Conservation (phyloP, 2,888 invertebrate species). For the Synergus itoensis region DNA sequence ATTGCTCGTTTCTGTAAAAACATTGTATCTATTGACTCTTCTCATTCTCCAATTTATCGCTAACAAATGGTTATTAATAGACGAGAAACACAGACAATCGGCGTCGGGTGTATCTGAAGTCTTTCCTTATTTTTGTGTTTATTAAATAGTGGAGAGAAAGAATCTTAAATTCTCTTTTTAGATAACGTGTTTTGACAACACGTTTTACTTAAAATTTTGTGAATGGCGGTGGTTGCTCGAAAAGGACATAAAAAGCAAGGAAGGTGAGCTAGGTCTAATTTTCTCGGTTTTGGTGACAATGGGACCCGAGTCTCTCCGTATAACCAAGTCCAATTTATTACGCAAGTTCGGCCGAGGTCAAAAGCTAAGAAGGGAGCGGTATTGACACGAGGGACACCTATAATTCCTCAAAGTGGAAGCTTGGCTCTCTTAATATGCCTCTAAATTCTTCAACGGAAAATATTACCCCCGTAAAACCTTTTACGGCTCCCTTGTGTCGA, state of each 20-base stretch:
- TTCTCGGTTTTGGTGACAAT: slow-evolving; percentile 31
- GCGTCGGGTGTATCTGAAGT: background rate
- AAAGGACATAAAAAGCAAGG: background rate
- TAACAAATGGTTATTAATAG: background rate
- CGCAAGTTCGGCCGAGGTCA: slow-evolving; percentile 16
- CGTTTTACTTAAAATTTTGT: background rate
- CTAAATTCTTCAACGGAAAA: slow-evolving; percentile 20
- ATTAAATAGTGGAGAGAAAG: background rate
- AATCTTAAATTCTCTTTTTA: background rate
- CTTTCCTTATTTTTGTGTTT: background rate
- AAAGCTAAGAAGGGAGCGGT: slow-evolving; percentile 29
- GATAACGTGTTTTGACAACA: slow-evolving; percentile 3
- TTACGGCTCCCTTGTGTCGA: background rate
- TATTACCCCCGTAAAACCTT: slow-evolving; percentile 10
- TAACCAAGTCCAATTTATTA: slow-evolving; percentile 32
- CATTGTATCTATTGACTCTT: background rate
- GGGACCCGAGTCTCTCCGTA: background rate
- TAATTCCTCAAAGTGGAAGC: slow-evolving; percentile 16
- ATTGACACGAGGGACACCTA: slow-evolving; percentile 15
- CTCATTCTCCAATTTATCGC: background rate
- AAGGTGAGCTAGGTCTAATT: background rate
- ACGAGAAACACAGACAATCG: background rate
- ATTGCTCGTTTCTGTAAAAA: background rate
- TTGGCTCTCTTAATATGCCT: slow-evolving; percentile 18
- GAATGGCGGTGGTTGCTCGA: background rate